Conservation (phyloP, 2,113 vertebrate genomes). For the Sorex araneus region DNA sequence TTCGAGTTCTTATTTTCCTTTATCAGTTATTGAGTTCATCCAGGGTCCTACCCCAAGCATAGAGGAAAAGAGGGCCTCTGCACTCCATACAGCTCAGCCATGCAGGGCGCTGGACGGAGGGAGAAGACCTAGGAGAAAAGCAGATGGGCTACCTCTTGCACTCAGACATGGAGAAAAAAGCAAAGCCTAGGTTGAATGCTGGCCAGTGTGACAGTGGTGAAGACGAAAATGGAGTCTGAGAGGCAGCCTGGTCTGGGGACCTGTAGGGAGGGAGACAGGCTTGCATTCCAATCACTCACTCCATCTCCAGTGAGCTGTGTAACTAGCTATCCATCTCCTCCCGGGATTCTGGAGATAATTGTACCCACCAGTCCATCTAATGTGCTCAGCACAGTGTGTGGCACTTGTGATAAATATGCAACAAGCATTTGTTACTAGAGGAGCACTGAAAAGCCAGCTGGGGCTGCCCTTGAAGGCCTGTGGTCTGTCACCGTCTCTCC, state of each 20-base stretch:
- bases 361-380: not conserved
- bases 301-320: not conserved
- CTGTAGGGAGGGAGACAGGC: not conserved
- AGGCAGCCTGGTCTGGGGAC: no score
- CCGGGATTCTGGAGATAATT: not conserved
- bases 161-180: not conserved
- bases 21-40: not conserved
- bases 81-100: not conserved
- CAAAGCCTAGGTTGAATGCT: not conserved
- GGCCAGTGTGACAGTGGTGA: no score
- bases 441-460: not conserved
- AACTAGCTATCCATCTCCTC: not conserved
- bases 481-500: not conserved
- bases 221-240: not conserved
- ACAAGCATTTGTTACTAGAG: not conserved
- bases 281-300: not conserved
- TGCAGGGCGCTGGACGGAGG: not conserved
- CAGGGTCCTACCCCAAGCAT: not conserved
- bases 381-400: not conserved
- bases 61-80: not conserved
- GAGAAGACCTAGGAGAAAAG: not conserved
- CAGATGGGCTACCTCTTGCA: not conserved
- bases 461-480: not conserved
- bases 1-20: not conserved
- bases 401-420: not conserved